A percentile compares a stretch with the other conserved stretches of the same genome.
phyloP scores from a whole-genome alignment of 2,888 invertebrate genomes.

The Drosophila testacea region DNA sequence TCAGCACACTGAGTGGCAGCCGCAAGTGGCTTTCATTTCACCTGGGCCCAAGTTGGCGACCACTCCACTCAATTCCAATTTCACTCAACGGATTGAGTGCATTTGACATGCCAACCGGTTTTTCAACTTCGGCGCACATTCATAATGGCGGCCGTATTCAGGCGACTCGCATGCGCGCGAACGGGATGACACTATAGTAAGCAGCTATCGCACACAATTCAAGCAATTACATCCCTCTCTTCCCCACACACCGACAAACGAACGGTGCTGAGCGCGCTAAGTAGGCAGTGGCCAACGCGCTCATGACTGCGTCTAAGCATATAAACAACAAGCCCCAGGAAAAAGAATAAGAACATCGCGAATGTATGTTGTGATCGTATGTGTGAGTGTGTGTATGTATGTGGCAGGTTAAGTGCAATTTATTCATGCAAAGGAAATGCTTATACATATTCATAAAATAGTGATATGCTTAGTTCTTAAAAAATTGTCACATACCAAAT shows the following conservation, averaged over 20 bases:
- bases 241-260: slow-evolving; percentile 36
- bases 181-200: slow-evolving; percentile 43
- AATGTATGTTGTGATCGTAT: slow-evolving; percentile 1
- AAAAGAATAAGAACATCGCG: slow-evolving; percentile 38
- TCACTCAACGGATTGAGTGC: slow-evolving; percentile 73
- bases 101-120: slow-evolving; percentile 72
- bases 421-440: slow-evolving; percentile 51
- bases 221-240: slow-evolving; percentile 68
- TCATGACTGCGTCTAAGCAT: slow-evolving; percentile 79
- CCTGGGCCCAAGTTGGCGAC: slow-evolving; percentile 55
- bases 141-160: slow-evolving; percentile 78
- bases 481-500: slow-evolving; percentile 12
- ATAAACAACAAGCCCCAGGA: slow-evolving; percentile 67
- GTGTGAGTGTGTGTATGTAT: neutral
- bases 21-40: slow-evolving; percentile 81
- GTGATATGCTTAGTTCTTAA: slow-evolving; percentile 5
- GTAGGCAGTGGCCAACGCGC: slow-evolving; percentile 82
- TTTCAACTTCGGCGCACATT: slow-evolving; percentile 69
- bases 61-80: slow-evolving; percentile 40
- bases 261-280: slow-evolving; percentile 38
- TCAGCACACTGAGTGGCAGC: slow-evolving; percentile 82
- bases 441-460: slow-evolving; percentile 24
- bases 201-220: slow-evolving; percentile 56
- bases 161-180: slow-evolving; percentile 37
- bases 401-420: slow-evolving; percentile 40